Base-by-base conservation (phyloP, 1,140 invertebrate genomes). In the Procambarus clarkii region DNA sequence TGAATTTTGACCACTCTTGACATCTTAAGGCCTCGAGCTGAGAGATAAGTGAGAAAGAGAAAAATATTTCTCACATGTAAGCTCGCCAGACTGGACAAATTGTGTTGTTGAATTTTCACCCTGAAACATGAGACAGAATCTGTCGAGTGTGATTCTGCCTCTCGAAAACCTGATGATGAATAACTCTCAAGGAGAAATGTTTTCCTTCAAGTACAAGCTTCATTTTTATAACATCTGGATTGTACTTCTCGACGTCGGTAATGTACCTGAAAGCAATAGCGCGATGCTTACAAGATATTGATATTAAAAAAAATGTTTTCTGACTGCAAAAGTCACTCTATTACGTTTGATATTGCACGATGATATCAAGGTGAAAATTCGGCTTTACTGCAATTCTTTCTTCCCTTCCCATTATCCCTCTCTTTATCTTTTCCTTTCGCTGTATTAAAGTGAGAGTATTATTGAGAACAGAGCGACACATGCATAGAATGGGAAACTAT, bases 51-150 rank as follows among this genome's bases (percentile, higher is more conserved):
- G 15, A 34, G 44, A 11, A 24, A 71, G 46, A 71, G 82, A 45
- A 85, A 85, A 71, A 74, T 69, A 64, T n/a, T 74, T 15, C 34
- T 2, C 83, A 50, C 69, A 54, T 86, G 83, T 86, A 85, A 76
- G 21, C 83, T 86, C 69, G 44, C 18, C 69, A 86, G 54, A 86
- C 71, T 86, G 64, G 46, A 44, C 11, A 76, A 86, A 76, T 86
- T 69, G 46, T 76, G 83, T 86, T 86, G 44, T n/a, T 76, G 83
- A 86, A 76, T 76, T 86, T 76, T 64, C 9, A 86, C 46, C 71
- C 11, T 24, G 82, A 48, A 60, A 85, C n/a, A 71, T 60, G 45
- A 83, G 81, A 45, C 81, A 3, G 81, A 13, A 11, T 3, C 24
- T 83, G 58, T 69, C 80, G 18, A 11, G 34, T 45, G 81, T 21